Base-by-base conservation (phyloP, 2,113 vertebrate genomes). In the Chlamydotis undulata region DNA sequence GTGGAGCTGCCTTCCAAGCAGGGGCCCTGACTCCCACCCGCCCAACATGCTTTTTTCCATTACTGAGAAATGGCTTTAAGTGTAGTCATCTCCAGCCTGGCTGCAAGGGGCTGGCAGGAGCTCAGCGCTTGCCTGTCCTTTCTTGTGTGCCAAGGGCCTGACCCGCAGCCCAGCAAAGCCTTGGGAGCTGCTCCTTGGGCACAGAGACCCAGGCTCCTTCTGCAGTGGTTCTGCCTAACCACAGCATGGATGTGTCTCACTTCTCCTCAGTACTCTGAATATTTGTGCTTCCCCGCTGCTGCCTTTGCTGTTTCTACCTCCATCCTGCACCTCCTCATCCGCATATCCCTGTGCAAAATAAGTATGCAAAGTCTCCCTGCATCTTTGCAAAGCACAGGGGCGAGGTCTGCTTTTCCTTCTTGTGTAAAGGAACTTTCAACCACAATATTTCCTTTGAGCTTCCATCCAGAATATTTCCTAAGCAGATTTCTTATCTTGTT, bases 1-100 rank as follows among this genome's bases (percentile, higher is more conserved):
- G 0, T 2, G 7, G 0, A 26, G 47, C 23, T 5, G 1, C 59
- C 43, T 55, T 18, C 35, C 16, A 7, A 12, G 35, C 37, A 8
- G 15, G 15, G 18, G 8, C 0, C 5, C 88, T n/a, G 56, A 11
- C 15, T 80, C 14, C 33, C 37, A 17, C 43, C 49, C 1, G 1
- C 15, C 18, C n/a, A 74, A 45, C 1, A 2, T 4, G 7, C 43
- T 59, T 8, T 23, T 14, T 59, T 45, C 60, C 43, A 24, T 43
- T 21, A 1, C 61, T 17, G 35, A 70, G 35, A 49, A 35, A 16
- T 4, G 33, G 24, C 57, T 71, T 35, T 23, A 59, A 41, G 8
- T 47, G 50, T 49, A 70, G 26, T 41, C 45, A 59, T 5, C 61
- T 50, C 43, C 69, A 89, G 39, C 45, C 89, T 39, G 49, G n/a